Percentiles rank a stretch among this genome's conserved stretches.
These are phyloP conservation scores for Aplodontia rufa DNA, from an alignment of 2,113 vertebrate genomes.

Conservation along the genomic window DNA sequence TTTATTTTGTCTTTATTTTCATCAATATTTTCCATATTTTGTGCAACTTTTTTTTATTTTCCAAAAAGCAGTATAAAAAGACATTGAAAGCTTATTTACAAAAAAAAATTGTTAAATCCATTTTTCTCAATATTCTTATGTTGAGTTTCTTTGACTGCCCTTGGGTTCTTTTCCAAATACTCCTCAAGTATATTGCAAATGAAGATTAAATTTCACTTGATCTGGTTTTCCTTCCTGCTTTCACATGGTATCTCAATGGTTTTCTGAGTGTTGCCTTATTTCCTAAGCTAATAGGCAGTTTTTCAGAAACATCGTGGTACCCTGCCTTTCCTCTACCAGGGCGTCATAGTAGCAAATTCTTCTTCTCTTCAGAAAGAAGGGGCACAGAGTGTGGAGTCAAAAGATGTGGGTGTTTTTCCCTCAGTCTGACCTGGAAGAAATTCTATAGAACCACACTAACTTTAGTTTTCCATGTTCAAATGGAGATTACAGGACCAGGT, in stretches of 20 bases:
- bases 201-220: neutral
- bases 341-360: neutral
- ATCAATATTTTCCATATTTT: neutral
- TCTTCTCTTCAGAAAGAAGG: neutral
- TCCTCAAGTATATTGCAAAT: neutral
- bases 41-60: neutral
- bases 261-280: neutral
- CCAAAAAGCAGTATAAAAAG: neutral
- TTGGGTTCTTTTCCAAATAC: neutral
- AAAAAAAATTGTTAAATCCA: neutral
- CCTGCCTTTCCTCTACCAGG: neutral
- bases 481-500: rapidly evolving
- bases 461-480: neutral
- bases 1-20: neutral
- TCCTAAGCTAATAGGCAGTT: neutral
- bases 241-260: neutral
- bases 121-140: neutral
- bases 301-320: neutral
- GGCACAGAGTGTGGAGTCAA: neutral
- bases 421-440: neutral
- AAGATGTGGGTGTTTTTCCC: neutral
- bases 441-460: neutral
- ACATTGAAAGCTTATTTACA: neutral
- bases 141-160: neutral
- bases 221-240: neutral